These are phyloP conservation scores for Oxytorus armatus DNA, from an alignment of 2,888 invertebrate genomes.

Conservation along the genomic window DNA sequence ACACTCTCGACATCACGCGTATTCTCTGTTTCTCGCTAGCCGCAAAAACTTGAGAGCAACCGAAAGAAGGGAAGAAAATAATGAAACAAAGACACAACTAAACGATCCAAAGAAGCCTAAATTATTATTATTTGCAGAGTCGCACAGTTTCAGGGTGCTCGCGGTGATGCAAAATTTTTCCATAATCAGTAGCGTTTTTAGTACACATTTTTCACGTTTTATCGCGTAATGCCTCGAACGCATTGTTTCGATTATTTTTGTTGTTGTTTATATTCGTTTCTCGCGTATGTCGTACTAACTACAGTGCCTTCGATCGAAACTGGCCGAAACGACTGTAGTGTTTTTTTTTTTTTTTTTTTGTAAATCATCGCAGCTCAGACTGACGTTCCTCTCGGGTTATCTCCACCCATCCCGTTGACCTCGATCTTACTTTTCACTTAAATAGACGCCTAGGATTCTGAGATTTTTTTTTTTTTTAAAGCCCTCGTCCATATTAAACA, in stretches of 20 bases:
- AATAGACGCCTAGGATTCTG: no score
- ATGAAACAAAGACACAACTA: not conserved
- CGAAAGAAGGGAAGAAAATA: not conserved
- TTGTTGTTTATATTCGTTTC: slow-evolving; percentile 52
- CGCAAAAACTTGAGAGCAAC: not conserved
- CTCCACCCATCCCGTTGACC: no score
- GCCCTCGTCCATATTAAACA: no score
- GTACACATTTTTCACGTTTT: no score
- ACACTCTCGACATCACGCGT: not conserved
- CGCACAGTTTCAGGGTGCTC: not conserved
- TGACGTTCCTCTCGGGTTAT: no score
- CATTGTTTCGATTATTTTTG: slow-evolving; percentile 1
- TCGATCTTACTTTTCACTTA: no score
- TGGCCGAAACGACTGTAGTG: slow-evolving; percentile 23
- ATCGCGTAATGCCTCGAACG: not conserved
- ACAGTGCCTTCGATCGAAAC: slow-evolving; percentile 70
- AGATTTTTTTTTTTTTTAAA: slow-evolving; percentile 1
- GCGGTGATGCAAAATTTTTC: slow-evolving; percentile 22
- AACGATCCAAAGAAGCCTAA: slow-evolving; percentile 61
- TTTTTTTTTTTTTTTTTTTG: slow-evolving; percentile 7
- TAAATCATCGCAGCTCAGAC: no score
- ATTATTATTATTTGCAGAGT: slow-evolving; percentile 42
- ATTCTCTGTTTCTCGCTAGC: slow-evolving; percentile 13
- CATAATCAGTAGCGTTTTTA: no score
- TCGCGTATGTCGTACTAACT: no score